A percentile compares a stretch with the other conserved stretches of the same genome.
phyloP scores from a whole-genome alignment of 2,888 invertebrate genomes.

The Sesamia inferens region DNA sequence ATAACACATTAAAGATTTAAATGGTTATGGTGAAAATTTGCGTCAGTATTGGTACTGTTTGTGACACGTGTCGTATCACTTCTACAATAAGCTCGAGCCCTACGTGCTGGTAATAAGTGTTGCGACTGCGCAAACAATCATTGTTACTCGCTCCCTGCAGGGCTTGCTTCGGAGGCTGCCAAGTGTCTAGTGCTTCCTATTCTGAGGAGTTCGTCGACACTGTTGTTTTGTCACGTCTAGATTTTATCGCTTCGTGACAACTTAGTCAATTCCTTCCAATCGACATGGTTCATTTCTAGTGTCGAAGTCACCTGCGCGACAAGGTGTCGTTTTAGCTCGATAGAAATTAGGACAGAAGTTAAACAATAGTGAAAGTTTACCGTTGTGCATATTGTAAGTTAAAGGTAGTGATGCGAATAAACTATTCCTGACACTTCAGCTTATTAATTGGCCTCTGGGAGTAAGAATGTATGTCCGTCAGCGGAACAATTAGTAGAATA shows the following conservation, averaged over 20 bases:
- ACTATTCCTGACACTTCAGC: constrained; percentile 23
- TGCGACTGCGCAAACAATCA: constrained; percentile 46
- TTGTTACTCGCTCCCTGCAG: constrained; percentile 41
- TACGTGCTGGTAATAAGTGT: constrained; percentile 45
- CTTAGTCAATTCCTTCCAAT: constrained; percentile 60
- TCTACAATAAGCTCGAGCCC: constrained; percentile 44
- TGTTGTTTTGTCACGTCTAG: constrained; percentile 39
- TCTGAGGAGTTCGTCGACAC: constrained; percentile 61
- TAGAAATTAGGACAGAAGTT: constrained; percentile 56
- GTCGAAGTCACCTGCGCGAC: constrained; percentile 45
- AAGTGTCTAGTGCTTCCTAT: constrained; percentile 60
- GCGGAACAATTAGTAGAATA: constrained; percentile 63
- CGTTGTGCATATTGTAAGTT: constrained; percentile 47
- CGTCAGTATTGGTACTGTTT: constrained; percentile 46
- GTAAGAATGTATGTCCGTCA: constrained; percentile 53
- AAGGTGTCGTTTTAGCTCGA: constrained; percentile 42
- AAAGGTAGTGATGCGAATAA: constrained; percentile 43
- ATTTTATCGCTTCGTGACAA: constrained; percentile 70
- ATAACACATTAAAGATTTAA: constrained; percentile 80
- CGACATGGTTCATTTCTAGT: constrained; percentile 48
- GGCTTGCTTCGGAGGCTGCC: constrained; percentile 61
- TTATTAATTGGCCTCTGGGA: constrained; percentile 46
- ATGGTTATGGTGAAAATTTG: constrained; percentile 65
- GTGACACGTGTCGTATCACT: constrained; percentile 11
- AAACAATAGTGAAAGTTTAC: constrained; percentile 65